Conservation (phyloP, 2,797 vertebrate species). For the Sternotherus odoratus region DNA sequence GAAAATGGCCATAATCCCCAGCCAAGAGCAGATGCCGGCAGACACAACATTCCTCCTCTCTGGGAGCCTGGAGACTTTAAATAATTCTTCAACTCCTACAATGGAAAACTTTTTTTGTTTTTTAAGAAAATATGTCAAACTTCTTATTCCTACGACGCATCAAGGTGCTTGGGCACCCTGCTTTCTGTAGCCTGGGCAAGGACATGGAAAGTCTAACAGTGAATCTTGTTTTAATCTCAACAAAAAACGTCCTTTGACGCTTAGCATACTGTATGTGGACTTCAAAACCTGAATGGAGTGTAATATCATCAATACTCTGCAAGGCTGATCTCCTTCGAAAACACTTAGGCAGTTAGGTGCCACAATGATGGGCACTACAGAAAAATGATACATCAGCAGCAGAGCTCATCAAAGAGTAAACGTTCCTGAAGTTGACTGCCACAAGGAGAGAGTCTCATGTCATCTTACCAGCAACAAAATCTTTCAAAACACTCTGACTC, state of each 20-base stretch:
- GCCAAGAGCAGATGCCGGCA: not conserved
- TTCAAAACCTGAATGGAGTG: not conserved
- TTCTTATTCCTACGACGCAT: not conserved
- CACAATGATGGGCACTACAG: not conserved
- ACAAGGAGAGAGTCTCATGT: not conserved
- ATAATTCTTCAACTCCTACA: not conserved
- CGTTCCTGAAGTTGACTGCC: not conserved
- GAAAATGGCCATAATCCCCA: constrained; percentile 15
- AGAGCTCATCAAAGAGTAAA: not conserved
- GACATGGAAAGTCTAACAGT: not conserved
- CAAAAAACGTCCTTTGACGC: not conserved
- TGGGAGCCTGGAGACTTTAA: not conserved
- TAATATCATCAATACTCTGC: not conserved
- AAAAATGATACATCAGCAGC: not conserved
- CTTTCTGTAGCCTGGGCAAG: not conserved
- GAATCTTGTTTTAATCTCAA: not conserved
- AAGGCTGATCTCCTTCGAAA: not conserved
- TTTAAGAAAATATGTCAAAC: not conserved
- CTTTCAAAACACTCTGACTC: rapidly evolving
- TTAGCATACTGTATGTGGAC: not conserved
- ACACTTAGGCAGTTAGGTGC: not conserved
- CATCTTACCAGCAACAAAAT: not conserved
- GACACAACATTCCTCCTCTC: not conserved
- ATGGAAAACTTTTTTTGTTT: not conserved
- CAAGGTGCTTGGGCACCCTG: not conserved